These are phyloP conservation scores for Drosophila nikananu DNA, from an alignment of 1,140 invertebrate genomes.

Conservation along the genomic window DNA sequence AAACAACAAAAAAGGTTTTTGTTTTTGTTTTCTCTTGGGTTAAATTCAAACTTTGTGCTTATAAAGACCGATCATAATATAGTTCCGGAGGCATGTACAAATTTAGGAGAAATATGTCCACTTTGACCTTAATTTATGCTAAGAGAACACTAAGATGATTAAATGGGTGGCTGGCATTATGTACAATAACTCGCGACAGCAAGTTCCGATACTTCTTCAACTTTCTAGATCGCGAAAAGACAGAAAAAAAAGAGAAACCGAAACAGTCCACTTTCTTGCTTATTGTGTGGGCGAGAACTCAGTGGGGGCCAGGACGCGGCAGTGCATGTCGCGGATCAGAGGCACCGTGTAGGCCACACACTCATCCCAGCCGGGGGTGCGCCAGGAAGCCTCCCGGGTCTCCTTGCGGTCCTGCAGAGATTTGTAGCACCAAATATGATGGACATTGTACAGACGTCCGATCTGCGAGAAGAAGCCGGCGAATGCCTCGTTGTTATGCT, in stretches of 20 bases:
- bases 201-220: conserved; percentile 17
- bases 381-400: conserved; percentile 97
- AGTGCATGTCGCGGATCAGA: conserved; percentile 97
- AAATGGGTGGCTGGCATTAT: conserved; percentile 61
- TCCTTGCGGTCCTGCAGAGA: conserved; percentile 95
- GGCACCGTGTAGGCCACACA: conserved; percentile 99
- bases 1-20: conserved; percentile 10
- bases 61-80: conserved; percentile 23
- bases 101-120: conserved; percentile 53
- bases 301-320: conserved; percentile 95
- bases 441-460: conserved; percentile 97
- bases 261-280: conserved; percentile 29
- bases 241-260: not conserved
- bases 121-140: conserved; percentile 58
- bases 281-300: conserved; percentile 96
- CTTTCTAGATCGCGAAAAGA: conserved; percentile 18
- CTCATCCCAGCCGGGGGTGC: conserved; percentile 98
- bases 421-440: conserved; percentile 99
- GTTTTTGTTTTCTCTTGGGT: not conserved
- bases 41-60: conserved; percentile 38
- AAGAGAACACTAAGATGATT: conserved; percentile 42
- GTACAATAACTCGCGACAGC: conserved; percentile 52
- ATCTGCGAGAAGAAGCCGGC: conserved; percentile 98
- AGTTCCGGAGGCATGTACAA: conserved; percentile 30
- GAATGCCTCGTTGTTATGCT: conserved; percentile 96